A percentile compares a stretch with the other conserved stretches of the same genome.
Conservation (phyloP, 2,888 invertebrate genomes). For the Eupithecia inturbata region DNA sequence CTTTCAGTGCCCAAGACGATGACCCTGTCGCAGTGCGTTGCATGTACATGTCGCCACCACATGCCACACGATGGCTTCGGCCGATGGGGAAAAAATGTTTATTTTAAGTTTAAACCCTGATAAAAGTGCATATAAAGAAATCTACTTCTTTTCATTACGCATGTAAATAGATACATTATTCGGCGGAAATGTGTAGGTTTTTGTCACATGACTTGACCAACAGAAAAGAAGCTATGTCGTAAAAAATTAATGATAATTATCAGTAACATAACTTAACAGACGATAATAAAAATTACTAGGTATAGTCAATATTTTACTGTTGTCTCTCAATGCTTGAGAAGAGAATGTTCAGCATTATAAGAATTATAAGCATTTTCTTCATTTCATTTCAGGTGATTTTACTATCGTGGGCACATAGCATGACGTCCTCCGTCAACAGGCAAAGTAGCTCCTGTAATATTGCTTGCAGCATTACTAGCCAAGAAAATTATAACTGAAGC, state of each 20-base stretch:
- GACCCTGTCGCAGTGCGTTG: too few relatives aligned
- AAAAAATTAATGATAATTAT: background rate
- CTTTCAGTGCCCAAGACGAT: too few relatives aligned
- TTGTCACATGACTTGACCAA: background rate
- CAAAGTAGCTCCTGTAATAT: conserved; percentile 92
- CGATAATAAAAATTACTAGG: background rate
- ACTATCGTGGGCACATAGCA: conserved; percentile 91
- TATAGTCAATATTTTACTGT: background rate
- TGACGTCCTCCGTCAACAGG: conserved; percentile 96
- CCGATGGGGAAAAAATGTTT: too few relatives aligned
- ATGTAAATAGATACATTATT: background rate
- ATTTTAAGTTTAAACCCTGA: too few relatives aligned
- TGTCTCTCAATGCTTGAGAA: background rate
- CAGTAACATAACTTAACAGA: background rate
- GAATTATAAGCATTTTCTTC: background rate
- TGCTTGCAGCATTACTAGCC: conserved; percentile 92
- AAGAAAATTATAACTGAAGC: conserved; percentile 95
- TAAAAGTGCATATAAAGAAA: too few relatives aligned
- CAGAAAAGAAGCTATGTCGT: background rate
- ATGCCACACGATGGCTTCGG: too few relatives aligned
- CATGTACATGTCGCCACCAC: too few relatives aligned
- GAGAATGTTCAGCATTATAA: background rate
- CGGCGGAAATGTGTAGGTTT: background rate
- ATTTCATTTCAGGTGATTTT: background rate
- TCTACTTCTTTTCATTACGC: too few relatives aligned